Base-by-base conservation (phyloP, 1,140 invertebrate species). In the Manduca sexta region DNA sequence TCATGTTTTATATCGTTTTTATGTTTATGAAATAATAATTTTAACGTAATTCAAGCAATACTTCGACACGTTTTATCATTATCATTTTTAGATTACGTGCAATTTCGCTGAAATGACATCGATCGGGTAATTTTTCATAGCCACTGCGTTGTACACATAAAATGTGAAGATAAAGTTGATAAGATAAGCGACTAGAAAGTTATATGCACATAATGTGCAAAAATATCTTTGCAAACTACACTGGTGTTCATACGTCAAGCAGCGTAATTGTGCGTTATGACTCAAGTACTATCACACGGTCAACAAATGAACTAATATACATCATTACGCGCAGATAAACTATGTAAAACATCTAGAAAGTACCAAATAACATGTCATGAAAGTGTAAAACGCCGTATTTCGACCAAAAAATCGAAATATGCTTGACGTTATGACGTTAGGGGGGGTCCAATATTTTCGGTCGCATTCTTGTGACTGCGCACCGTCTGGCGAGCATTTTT, bases 401-500 rank as follows among this genome's bases (percentile, higher is more conserved):
- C 13, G 14, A 21, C n/a, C 13, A 43, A 43, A 31, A 30, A n/a
- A 35, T 12, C n/a, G 14, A 12, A 14, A 35, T 7, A 2, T 30
- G 8, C 12, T 43, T 10, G 13, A 66, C 45, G 21, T 26, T 26
- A 26, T 74, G 70, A 73, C 70, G 68, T 50, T 56, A 48, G 33
- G 31, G 31, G 21, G 34, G 43, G 46, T 48, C 54, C 50, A 61
- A 56, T 48, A 67, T 61, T 65, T 69, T 69, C 61, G 56, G 64
- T 46, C 57, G 65, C 75, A 77, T 81, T 74, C 72, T 66, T 66
- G 64, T 51, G 61, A 34, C 15, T 17, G 16, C 31, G 33, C 54
- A 57, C 58, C 62, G 73, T 74, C 71, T 80, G 68, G 65, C 56
- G 60, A 63, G 52, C 69, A 60, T 71, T 77, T 75, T 60, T 68